These are phyloP conservation scores for Jacana jacana DNA, from an alignment of 2,113 vertebrate species.

Conservation along the genomic window DNA sequence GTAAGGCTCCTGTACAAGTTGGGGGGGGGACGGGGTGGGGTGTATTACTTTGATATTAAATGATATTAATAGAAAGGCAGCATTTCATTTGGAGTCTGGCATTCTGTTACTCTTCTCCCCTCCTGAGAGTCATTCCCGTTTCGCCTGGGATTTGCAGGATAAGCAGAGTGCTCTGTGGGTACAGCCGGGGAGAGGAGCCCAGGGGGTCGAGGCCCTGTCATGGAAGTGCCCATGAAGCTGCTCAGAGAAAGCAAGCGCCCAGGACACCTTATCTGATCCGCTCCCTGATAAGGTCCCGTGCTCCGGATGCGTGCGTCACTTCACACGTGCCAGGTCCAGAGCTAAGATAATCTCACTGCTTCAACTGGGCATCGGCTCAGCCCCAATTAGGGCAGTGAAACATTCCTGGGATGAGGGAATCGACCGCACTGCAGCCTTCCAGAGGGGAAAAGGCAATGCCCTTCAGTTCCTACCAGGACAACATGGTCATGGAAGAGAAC, in stretches of 20 bases:
- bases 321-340: background rate
- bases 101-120: background rate
- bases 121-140: background rate
- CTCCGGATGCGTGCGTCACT: background rate
- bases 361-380: background rate
- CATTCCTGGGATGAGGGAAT: background rate
- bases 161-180: background rate
- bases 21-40: too few relatives aligned
- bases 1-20: background rate
- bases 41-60: background rate
- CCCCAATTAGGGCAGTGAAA: background rate
- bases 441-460: rapidly evolving
- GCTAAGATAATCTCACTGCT: background rate
- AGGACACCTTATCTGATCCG: background rate
- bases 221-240: background rate
- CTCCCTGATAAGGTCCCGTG: background rate
- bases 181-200: background rate
- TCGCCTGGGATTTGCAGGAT: background rate
- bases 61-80: background rate
- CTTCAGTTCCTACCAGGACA: background rate
- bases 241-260: background rate
- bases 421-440: background rate
- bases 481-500: background rate
- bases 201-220: background rate
- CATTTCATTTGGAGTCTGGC: background rate